Evolutionary conservation across 2,113 vertebrate genomes (phyloP).

Genomic region (Sigmodon hispidus): DNA sequence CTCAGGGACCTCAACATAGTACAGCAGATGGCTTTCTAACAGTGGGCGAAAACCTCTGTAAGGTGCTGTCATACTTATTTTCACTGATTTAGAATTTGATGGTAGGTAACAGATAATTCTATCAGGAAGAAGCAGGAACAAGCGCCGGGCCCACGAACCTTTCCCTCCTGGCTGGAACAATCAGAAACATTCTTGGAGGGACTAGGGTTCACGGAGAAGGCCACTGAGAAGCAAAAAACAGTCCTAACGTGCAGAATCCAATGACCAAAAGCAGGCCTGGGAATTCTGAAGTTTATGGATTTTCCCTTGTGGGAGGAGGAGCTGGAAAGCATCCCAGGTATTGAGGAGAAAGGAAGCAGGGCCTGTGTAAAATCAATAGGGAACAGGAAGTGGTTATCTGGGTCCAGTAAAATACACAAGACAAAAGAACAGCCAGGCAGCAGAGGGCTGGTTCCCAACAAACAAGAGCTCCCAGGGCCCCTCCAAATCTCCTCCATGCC

Average conservation of each 20-base stretch:
- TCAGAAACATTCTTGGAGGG: not conserved
- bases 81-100: not conserved
- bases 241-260: conserved; percentile 24
- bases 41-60: not conserved
- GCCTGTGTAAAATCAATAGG: conserved; percentile 77
- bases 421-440: conserved; percentile 60
- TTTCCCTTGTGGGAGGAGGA: conserved; percentile 75
- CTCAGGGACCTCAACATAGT: not conserved
- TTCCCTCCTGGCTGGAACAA: not conserved
- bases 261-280: conserved; percentile 63
- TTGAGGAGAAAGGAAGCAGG: conserved; percentile 81
- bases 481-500: not conserved
- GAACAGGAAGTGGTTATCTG: conserved; percentile 79
- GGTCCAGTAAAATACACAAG: conserved; percentile 64
- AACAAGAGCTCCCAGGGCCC: not conserved
- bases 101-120: not conserved
- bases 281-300: conserved; percentile 66
- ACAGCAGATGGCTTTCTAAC: not conserved
- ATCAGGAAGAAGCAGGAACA: not conserved
- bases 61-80: not conserved
- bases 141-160: not conserved
- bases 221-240: not conserved
- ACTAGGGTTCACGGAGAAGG: conserved; percentile 4
- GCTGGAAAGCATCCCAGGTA: conserved; percentile 82
- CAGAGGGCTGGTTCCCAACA: not conserved